These are phyloP conservation scores for Sebastes oblongus DNA, from an alignment of 2,797 vertebrate genomes.

Conservation along the genomic window DNA sequence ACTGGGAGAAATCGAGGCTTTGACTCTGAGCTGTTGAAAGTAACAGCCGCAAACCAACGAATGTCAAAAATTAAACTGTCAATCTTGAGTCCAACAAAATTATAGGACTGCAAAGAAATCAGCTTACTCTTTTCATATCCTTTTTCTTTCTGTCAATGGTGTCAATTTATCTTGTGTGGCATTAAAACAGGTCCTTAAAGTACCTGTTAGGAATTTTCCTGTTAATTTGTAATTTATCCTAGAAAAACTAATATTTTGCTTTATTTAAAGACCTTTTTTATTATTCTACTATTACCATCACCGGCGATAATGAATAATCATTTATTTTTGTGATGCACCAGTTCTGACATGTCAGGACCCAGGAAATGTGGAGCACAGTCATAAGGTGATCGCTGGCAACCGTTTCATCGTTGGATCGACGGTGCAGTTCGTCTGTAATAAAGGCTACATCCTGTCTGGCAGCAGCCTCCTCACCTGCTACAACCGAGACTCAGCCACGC, in stretches of 20 bases:
- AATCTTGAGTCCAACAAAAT: neutral
- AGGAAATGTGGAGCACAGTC: constrained; percentile 91
- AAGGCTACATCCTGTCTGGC: constrained; percentile 91
- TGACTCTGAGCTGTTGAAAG: neutral
- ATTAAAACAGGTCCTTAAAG: neutral
- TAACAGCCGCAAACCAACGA: too few relatives aligned
- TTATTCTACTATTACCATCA: too few relatives aligned
- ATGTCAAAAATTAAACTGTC: neutral
- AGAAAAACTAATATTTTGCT: too few relatives aligned
- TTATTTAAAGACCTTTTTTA: too few relatives aligned
- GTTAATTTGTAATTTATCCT: too few relatives aligned
- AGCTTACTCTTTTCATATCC: neutral
- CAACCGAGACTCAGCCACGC: constrained; percentile 87
- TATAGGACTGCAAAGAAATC: neutral
- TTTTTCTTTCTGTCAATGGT: neutral
- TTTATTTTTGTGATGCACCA: constrained; percentile 48
- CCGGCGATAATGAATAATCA: neutral
- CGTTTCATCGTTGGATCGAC: constrained; percentile 90
- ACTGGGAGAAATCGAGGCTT: neutral
- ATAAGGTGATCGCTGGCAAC: constrained; percentile 85
- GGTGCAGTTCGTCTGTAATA: constrained; percentile 92
- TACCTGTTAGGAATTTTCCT: neutral
- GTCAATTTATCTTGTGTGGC: neutral
- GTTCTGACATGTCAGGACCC: constrained; percentile 93
- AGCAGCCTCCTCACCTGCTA: constrained; percentile 89